These are phyloP conservation scores for Seira ritae DNA, from an alignment of 2,888 invertebrate genomes.

Conservation along the genomic window DNA sequence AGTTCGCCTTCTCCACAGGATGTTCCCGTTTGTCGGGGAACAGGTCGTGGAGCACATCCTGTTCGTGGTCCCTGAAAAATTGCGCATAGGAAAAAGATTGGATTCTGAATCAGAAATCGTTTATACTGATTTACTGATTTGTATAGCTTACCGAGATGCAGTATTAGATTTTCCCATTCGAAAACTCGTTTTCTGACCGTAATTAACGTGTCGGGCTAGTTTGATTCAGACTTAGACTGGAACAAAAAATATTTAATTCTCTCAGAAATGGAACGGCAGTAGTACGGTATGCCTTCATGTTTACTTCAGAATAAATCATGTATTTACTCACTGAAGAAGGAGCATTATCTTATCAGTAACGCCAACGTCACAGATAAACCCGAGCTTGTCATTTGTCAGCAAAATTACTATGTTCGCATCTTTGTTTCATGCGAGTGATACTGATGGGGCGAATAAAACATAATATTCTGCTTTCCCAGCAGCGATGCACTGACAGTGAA, in stretches of 20 bases:
- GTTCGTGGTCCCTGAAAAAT: too few relatives aligned
- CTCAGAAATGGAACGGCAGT: too few relatives aligned
- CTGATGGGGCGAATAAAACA: not conserved
- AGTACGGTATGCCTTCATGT: too few relatives aligned
- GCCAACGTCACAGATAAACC: constrained; percentile 30
- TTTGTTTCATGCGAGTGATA: not conserved
- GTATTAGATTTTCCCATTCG: constrained; percentile 37
- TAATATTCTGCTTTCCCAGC: not conserved
- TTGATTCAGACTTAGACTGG: too few relatives aligned
- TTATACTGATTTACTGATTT: too few relatives aligned
- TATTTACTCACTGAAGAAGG: too few relatives aligned
- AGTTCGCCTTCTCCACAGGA: constrained; percentile 76
- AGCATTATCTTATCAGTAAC: constrained; percentile 50
- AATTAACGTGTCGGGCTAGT: too few relatives aligned
- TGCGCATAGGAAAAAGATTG: too few relatives aligned
- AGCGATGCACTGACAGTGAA: not conserved
- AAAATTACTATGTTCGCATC: not conserved
- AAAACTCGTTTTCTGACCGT: too few relatives aligned
- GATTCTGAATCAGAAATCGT: too few relatives aligned
- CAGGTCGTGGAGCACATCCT: constrained; percentile 16
- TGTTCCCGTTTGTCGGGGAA: constrained; percentile 40
- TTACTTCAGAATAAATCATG: too few relatives aligned
- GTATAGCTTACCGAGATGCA: constrained; percentile 4
- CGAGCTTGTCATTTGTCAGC: not conserved
- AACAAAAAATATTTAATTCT: too few relatives aligned